Base-by-base conservation (phyloP, 2,113 vertebrate genomes). In the Neogobius melanostomus region DNA sequence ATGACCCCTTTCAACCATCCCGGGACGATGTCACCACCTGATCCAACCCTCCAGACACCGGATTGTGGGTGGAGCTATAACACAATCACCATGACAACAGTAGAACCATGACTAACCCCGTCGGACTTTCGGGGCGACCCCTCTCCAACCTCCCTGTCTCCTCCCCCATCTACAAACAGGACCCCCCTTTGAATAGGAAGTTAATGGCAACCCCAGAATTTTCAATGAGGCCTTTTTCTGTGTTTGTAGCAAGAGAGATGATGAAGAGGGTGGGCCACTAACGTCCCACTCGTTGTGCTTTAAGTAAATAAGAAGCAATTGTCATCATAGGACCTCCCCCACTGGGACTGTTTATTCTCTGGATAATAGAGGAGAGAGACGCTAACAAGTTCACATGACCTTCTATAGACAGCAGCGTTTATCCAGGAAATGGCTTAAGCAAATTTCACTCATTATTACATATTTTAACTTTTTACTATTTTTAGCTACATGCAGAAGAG, bases 261-360 rank as follows among this genome's bases (percentile, higher is more conserved):
- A 88, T 85, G 80, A 83, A 88, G 87, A 74, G 85, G 88, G 83
- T 77, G 80, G 83, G 84, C 83, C 67, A 66, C 43, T 36, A 67
- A 82, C 87, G 79, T 85, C 84, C 88, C 82, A 81, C 69, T 80
- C 68, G 69, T 74, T 66, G 66, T 82, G 70, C 82, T 86, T 88
- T 90, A 88, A 88, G 88, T 91, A 90, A 87, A 88, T 87, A 83
- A 84, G 69, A 54, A 65, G 7, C 70, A 81, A 82, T 21, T 89
- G 85, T 87, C 66, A 83, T 79, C 73, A 52, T 16, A 63, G 46
- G 46, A 28, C 28, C 59, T 57, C 64, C 79, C 80, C 72, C 56
- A 50, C 51, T 64, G 77, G 69, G 81, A 56, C 64, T 71, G 51
- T 69, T 82, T 81, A 72, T 86, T 82, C 73, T 80, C 72, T 60